Base-by-base conservation (phyloP, 2,797 vertebrate species). In the Coregonus sp. region DNA sequence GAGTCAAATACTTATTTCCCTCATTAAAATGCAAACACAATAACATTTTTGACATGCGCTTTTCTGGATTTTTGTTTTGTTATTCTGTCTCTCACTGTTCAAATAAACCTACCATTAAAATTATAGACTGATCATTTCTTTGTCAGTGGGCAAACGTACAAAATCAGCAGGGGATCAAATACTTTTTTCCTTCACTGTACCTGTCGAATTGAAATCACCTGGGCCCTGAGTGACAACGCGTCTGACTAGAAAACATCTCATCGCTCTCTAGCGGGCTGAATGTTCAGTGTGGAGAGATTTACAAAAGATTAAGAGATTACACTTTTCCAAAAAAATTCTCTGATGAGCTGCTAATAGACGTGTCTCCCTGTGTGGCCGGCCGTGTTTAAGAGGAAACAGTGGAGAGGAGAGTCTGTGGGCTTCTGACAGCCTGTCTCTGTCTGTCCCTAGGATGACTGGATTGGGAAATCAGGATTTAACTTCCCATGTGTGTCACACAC, bases 261-360 rank as follows among this genome's bases (percentile, higher is more conserved):
- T 56, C 72, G 82, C 59, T 61, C 29, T 35, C 65, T 72, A 52
- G 56, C 78, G 69, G 14, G 25, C 14, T 69, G 63, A 66, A 66
- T 54, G 20, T 59, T 18, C 54, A 77, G 86, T 73, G 78, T 80
- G 81, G 84, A 86, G 75, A 20, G 80, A 80, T 85, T 88, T 87
- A 35, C 77, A 52, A 50, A 76, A 80, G 88, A 85, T 88, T 90
- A 86, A 87, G 61, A 78, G 86, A 88, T 91, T 86, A 89, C 71
- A 81, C 75, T 72, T 76, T 71, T 4, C 66, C 50, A 82, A 82
- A 74, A 51, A 18, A 81, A 87, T 80, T 84, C 59, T 70, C 51
- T 84, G 85, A 89, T 88, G 81, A 86, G 80, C 80, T 79, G 87
- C 81, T 88, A 90, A 90, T 86, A 85, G 82, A 84, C 31, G 29